These are phyloP conservation scores for Caenorhabditis auriculariae DNA, from an alignment of 2,888 invertebrate species.

Conservation along the genomic window DNA sequence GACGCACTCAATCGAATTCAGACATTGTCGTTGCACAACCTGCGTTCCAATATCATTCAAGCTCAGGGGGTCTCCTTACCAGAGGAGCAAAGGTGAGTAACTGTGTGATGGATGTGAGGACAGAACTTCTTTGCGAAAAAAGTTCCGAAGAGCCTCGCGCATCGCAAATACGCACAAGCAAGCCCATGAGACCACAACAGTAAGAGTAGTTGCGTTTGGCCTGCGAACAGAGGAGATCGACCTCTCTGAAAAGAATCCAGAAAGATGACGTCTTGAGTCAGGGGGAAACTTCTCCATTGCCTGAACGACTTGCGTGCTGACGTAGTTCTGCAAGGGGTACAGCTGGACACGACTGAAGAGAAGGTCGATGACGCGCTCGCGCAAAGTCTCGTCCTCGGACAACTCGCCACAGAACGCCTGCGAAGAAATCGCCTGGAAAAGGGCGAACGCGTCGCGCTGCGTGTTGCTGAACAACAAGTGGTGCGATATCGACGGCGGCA, in stretches of 20 bases:
- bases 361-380: constrained; percentile 60
- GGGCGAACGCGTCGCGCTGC: constrained; percentile 65
- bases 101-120: constrained; percentile 56
- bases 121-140: constrained; percentile 21
- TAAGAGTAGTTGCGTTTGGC: constrained; percentile 61
- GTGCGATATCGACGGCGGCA: constrained; percentile 54
- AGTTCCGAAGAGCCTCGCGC: constrained; percentile 77
- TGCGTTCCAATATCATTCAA: constrained; percentile 6
- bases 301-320: constrained; percentile 58
- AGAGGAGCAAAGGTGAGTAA: constrained; percentile 58
- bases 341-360: constrained; percentile 62
- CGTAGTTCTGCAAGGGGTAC: constrained; percentile 61
- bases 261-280: not conserved
- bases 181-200: constrained; percentile 56
- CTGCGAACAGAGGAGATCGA: constrained; percentile 48
- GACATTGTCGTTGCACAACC: constrained; percentile 54
- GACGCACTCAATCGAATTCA: constrained; percentile 55
- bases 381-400: constrained; percentile 52
- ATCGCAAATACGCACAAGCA: constrained; percentile 54
- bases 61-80: constrained; percentile 11
- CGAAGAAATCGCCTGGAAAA: constrained; percentile 87
- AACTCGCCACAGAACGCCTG: constrained; percentile 61
- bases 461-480: constrained; percentile 66
- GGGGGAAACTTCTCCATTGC: constrained; percentile 54
- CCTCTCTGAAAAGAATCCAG: constrained; percentile 52